These are phyloP conservation scores for Cosmia pyralina DNA, from an alignment of 2,888 invertebrate genomes.

Conservation along the genomic window DNA sequence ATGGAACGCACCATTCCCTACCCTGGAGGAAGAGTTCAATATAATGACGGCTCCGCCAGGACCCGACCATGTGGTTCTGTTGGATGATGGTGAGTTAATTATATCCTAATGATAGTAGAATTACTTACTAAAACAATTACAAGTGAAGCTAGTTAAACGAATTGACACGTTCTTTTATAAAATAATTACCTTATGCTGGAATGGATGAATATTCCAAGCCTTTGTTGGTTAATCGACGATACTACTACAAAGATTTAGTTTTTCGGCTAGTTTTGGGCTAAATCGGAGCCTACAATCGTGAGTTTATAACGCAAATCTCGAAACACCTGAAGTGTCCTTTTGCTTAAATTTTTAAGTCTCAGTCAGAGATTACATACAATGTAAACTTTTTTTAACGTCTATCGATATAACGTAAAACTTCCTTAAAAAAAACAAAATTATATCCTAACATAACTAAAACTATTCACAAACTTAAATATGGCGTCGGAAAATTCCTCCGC, in stretches of 20 bases:
- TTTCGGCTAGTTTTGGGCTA: neutral
- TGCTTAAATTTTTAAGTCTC: neutral
- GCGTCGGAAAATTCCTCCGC: too few relatives aligned
- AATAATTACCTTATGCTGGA: too few relatives aligned
- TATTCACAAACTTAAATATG: too few relatives aligned
- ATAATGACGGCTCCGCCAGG: conserved; percentile 95
- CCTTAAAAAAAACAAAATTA: too few relatives aligned
- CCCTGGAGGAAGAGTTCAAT: conserved; percentile 98
- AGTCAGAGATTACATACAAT: neutral
- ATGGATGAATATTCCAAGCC: neutral
- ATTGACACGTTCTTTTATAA: too few relatives aligned
- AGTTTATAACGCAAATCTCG: neutral
- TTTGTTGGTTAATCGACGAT: neutral
- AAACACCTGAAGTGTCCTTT: too few relatives aligned
- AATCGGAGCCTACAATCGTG: too few relatives aligned
- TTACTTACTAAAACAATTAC: too few relatives aligned
- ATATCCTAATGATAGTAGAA: neutral
- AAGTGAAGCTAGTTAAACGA: too few relatives aligned
- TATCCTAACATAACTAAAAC: too few relatives aligned
- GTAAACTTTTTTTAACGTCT: too few relatives aligned
- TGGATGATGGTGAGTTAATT: conserved; percentile 93
- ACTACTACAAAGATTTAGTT: neutral
- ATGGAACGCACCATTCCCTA: conserved; percentile 97
- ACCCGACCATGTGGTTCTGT: conserved; percentile 93
- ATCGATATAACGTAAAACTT: too few relatives aligned